Conservation (phyloP, 2,797 vertebrate species). For the Cyprinodon diabolis region DNA sequence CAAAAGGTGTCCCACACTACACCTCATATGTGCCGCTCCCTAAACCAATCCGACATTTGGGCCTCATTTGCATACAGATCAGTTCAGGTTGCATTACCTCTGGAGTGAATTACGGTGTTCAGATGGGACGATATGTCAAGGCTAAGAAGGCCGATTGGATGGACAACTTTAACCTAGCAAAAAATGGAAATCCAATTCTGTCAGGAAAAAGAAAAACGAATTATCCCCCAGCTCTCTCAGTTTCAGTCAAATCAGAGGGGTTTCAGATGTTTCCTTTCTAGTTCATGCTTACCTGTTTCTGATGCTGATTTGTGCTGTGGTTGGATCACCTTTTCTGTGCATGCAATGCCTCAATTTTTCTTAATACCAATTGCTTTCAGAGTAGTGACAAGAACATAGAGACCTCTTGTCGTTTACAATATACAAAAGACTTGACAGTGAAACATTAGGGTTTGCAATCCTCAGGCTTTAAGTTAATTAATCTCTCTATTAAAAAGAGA, state of each 20-base stretch:
- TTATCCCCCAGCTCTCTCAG: slow-evolving; percentile 50
- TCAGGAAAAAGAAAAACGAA: slow-evolving; percentile 69
- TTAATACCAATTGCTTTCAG: slow-evolving; percentile 65
- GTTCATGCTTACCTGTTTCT: slow-evolving; percentile 60
- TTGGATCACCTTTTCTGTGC: slow-evolving; percentile 39
- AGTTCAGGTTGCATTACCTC: slow-evolving; percentile 78
- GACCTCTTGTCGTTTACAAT: slow-evolving; percentile 62
- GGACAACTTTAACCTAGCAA: slow-evolving; percentile 73
- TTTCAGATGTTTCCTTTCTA: slow-evolving; percentile 68
- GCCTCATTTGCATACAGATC: slow-evolving; percentile 76
- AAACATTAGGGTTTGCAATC: slow-evolving; percentile 65
- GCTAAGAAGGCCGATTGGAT: slow-evolving; percentile 64
- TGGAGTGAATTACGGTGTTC: slow-evolving; percentile 70
- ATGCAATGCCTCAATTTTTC: slow-evolving; percentile 49
- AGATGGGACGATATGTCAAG: slow-evolving; percentile 75
- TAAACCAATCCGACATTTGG: slow-evolving; percentile 77
- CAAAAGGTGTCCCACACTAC: slow-evolving; percentile 82
- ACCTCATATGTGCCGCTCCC: slow-evolving; percentile 57
- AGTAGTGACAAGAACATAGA: slow-evolving; percentile 62
- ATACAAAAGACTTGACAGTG: slow-evolving; percentile 60
- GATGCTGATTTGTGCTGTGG: slow-evolving; percentile 53
- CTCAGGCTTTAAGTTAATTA: slow-evolving; percentile 75
- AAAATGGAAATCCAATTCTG: slow-evolving; percentile 79
- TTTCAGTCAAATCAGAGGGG: slow-evolving; percentile 59
- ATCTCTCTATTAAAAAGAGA: slow-evolving; percentile 44